Percentiles rank a stretch among this genome's conserved stretches.
Evolutionary conservation across 2,888 invertebrate genomes (phyloP).

Genomic region (Ptilodon capucinus): DNA sequence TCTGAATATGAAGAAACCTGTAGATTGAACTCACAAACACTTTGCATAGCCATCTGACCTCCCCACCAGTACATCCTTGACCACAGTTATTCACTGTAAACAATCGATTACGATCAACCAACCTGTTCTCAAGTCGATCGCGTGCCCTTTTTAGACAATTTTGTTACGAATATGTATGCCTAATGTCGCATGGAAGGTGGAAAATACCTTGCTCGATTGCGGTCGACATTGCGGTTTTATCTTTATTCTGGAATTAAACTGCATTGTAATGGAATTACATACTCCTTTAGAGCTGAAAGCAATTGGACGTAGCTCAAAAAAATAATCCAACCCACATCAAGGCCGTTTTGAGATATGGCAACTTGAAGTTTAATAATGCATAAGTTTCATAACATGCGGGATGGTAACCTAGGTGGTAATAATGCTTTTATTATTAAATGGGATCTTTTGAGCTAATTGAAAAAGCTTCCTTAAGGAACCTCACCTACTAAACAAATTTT

Average conservation of each 20-base stretch:
- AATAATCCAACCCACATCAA: too few relatives aligned
- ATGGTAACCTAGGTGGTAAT: too few relatives aligned
- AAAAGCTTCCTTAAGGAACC: too few relatives aligned
- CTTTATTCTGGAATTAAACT: too few relatives aligned
- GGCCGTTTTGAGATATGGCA: too few relatives aligned
- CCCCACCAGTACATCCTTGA: constrained; percentile 22
- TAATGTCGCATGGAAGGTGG: not conserved
- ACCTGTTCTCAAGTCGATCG: constrained; percentile 32
- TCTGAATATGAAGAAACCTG: not conserved
- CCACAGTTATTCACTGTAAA: constrained; percentile 33
- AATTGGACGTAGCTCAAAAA: too few relatives aligned
- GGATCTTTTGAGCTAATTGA: too few relatives aligned
- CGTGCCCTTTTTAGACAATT: constrained; percentile 31
- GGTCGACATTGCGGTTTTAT: not conserved
- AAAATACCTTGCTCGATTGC: not conserved
- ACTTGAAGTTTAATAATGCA: too few relatives aligned
- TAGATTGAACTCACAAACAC: not conserved
- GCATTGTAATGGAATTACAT: not conserved
- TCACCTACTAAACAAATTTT: too few relatives aligned
- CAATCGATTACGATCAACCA: constrained; percentile 42
- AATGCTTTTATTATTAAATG: too few relatives aligned
- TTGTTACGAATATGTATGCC: constrained; percentile 1
- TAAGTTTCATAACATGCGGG: too few relatives aligned
- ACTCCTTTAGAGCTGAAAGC: too few relatives aligned
- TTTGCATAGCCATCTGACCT: constrained; percentile 21